Conservation (phyloP, 2,888 invertebrate genomes). For the Zaprionus lineosus region DNA sequence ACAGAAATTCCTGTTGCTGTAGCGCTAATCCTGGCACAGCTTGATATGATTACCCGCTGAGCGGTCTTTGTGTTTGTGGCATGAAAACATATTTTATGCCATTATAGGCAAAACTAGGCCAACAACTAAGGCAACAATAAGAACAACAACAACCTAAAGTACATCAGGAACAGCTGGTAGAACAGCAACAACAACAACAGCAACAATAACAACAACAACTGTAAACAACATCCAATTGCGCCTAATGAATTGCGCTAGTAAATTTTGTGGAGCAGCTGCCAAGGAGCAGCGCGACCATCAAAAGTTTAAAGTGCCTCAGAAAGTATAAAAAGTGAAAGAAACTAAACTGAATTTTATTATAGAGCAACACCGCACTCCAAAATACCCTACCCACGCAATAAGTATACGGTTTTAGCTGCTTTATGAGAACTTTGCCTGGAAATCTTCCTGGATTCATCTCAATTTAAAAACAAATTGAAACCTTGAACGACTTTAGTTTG, state of each 20-base stretch:
- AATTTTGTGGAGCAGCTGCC: conserved; percentile 55
- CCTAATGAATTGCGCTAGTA: conserved; percentile 68
- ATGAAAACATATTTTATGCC: conserved; percentile 69
- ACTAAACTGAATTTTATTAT: too few species aligned
- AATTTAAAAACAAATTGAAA: too few species aligned
- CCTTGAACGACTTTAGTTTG: too few species aligned
- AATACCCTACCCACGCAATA: too few species aligned
- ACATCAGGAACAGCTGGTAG: conserved; percentile 1
- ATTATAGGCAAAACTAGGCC: conserved; percentile 69
- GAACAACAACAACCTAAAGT: conserved; percentile 20
- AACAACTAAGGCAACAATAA: conserved; percentile 31
- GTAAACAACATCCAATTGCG: conserved; percentile 42
- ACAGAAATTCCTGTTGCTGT: conserved; percentile 42
- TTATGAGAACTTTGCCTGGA: too few species aligned
- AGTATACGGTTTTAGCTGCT: too few species aligned
- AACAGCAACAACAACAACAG: conserved; percentile 6
- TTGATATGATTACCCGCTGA: conserved; percentile 65
- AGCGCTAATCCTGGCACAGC: conserved; percentile 58
- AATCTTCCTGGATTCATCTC: too few species aligned
- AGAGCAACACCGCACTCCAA: too few species aligned
- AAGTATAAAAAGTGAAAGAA: conserved; percentile 29
- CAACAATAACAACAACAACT: conserved; percentile 10
- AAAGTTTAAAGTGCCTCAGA: conserved; percentile 68
- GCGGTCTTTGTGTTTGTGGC: conserved; percentile 51
- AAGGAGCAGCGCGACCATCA: conserved; percentile 49